These are phyloP conservation scores for Odontocolon sp. DNA, from an alignment of 2,888 invertebrate species.

Conservation along the genomic window DNA sequence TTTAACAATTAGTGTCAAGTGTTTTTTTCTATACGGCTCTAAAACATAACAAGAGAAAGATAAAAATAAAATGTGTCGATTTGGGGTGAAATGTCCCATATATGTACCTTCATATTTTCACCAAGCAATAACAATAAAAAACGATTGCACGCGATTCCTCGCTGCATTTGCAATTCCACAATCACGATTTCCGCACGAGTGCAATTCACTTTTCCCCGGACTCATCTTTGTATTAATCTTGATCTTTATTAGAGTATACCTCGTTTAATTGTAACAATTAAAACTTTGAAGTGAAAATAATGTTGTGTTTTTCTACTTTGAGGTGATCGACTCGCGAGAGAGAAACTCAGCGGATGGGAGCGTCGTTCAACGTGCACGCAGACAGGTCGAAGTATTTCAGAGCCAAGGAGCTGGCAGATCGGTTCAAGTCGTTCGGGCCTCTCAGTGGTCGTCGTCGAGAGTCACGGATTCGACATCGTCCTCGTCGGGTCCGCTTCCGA, in stretches of 20 bases:
- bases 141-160: too few species aligned
- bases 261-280: neutral
- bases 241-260: neutral
- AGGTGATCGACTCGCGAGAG: constrained; percentile 83
- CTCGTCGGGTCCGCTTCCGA: constrained; percentile 36
- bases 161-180: too few species aligned
- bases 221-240: neutral
- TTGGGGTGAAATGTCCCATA: too few species aligned
- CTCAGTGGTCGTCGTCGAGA: constrained; percentile 73
- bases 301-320: constrained; percentile 56
- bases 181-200: too few species aligned
- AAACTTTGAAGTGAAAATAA: too few species aligned
- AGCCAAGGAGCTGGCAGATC: constrained; percentile 70
- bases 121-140: too few species aligned
- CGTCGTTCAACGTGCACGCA: constrained; percentile 78
- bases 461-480: constrained; percentile 68
- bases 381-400: constrained; percentile 73
- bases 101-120: too few species aligned
- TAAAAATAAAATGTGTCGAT: too few species aligned
- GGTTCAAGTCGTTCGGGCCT: constrained; percentile 71
- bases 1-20: too few species aligned
- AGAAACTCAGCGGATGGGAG: constrained; percentile 82
- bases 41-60: too few species aligned
- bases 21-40: too few species aligned
- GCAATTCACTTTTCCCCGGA: too few species aligned